Percentiles rank a stretch among this genome's conserved stretches.
These are phyloP conservation scores for Nicator chloris DNA, from an alignment of 2,113 vertebrate species.

Conservation along the genomic window DNA sequence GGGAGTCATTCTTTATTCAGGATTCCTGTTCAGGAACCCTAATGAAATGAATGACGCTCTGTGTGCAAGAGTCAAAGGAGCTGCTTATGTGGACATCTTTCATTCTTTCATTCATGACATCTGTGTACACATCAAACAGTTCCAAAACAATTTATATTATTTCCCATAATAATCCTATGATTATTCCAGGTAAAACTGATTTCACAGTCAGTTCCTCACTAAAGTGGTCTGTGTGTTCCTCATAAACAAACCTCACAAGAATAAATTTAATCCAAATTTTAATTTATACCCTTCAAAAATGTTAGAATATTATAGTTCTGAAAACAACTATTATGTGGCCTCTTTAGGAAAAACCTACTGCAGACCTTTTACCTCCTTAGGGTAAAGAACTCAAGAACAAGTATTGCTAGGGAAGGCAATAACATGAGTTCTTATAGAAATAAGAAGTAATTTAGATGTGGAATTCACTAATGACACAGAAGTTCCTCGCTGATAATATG, in stretches of 20 bases:
- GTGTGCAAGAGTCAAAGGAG: neutral
- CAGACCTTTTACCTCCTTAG: neutral
- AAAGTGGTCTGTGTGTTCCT: neutral
- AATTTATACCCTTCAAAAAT: neutral
- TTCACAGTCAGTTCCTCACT: neutral
- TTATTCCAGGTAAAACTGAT: neutral
- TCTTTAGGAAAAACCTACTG: neutral
- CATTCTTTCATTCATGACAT: neutral
- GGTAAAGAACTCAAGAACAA: neutral
- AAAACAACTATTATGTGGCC: neutral
- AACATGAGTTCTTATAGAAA: neutral
- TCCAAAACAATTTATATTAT: neutral
- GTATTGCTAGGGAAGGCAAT: neutral
- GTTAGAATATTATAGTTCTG: neutral
- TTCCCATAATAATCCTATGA: neutral
- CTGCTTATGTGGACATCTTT: neutral
- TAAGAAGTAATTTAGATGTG: neutral
- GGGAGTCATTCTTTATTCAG: neutral
- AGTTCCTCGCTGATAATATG: neutral
- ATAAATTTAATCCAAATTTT: neutral
- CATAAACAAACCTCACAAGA: neutral
- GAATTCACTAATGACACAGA: neutral
- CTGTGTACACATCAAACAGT: conserved; percentile 18
- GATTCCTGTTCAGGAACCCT: neutral
- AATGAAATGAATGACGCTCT: conserved; percentile 10